Base-by-base conservation (phyloP, 1,140 invertebrate genomes). In the Caenorhabditis inopinata region DNA sequence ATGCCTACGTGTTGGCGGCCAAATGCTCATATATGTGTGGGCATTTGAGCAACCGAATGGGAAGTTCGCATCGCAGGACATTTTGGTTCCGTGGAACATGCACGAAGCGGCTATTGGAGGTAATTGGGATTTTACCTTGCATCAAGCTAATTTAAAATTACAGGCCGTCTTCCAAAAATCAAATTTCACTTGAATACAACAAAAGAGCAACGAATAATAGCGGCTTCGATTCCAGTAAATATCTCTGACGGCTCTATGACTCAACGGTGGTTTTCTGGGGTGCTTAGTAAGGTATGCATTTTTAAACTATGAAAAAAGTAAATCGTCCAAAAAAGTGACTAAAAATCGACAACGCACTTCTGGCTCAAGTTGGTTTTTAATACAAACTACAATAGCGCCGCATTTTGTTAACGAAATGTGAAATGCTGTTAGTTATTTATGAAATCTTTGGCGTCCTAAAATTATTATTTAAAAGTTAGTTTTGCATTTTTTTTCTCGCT, bases 21-120 rank as follows among this genome's bases (percentile, higher is more conserved):
- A 79, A 45, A 48, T 82, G 27, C 21, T 83, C 21, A 74, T 83
- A 14, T 82, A 76, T 62, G 82, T 79, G 1, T 83, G 82, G 82
- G 82, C 79, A 2, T 83, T 68, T 25, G 82, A 83, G 53, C 82
- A 83, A 45, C 82, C 82, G 51, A 82, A 83, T 58, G 82, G 68
- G 9, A 49, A 75, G 18, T 83, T 83, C 32, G 38, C 74, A 25
- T 48, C 74, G 21, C 82, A 83, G 42, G 82, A 83, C 38, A 38
- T 83, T 14, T 76, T 83, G 6, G 82, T 83, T 21, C 82, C 82
- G 4, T 83, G 82, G 82, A 75, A 79, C 45, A 83, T 83, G 23
- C 82, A 83, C 47, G 82, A 83, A 76, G 32, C 68, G 32, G 32
- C 74, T 9, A 82, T 81, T 18, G 83, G 83, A 51, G 82, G 81